Conservation (phyloP, 2,797 vertebrate species). For the Xiphophorus birchmanni region DNA sequence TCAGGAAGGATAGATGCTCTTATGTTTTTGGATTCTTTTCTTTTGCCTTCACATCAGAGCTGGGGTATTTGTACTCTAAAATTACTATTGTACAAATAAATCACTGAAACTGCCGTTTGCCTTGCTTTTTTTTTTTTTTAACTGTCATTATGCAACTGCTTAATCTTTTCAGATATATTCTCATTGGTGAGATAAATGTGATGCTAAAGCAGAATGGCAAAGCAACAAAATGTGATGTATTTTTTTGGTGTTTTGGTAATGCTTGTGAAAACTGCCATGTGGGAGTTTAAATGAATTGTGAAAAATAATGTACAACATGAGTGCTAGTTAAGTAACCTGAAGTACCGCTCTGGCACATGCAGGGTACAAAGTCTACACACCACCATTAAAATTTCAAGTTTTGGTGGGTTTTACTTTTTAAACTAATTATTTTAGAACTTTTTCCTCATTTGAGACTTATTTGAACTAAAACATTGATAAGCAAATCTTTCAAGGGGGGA, state of each 20-base stretch:
- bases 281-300: background rate
- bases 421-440: background rate
- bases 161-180: background rate
- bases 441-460: background rate
- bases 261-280: background rate
- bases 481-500: background rate
- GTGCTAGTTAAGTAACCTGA: background rate
- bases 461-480: background rate
- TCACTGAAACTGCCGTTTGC: slow-evolving; percentile 76
- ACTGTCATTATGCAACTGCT: background rate
- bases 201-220: background rate
- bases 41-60: slow-evolving; percentile 67
- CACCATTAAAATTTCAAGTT: background rate
- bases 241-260: background rate
- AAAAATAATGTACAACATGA: background rate
- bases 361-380: background rate
- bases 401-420: background rate
- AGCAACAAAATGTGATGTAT: background rate
- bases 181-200: background rate
- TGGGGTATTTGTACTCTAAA: slow-evolving; percentile 75
- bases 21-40: slow-evolving; percentile 27
- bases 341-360: background rate
- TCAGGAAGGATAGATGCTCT: slow-evolving; percentile 59
- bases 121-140: slow-evolving; percentile 11
- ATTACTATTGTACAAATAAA: slow-evolving; percentile 85